phyloP scores from a whole-genome alignment of 1,140 invertebrate species.

The Cydia strobilella region DNA sequence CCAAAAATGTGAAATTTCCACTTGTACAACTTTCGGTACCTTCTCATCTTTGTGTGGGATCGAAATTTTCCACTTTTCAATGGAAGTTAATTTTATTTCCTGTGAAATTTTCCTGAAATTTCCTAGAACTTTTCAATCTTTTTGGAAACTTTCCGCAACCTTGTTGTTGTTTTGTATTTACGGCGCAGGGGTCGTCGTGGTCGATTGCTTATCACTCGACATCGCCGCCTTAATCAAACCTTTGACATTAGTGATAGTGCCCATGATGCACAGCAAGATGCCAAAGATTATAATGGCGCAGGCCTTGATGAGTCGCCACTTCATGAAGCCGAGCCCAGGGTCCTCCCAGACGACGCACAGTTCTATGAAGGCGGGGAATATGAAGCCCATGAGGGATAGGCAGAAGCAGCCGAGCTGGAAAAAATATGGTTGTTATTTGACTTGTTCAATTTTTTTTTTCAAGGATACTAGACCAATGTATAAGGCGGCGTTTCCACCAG shows the following conservation, averaged over 20 bases:
- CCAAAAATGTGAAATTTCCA: too few species aligned
- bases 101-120: too few species aligned
- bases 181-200: too few species aligned
- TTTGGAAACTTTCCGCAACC: too few species aligned
- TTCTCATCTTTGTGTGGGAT: too few species aligned
- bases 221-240: slow-evolving; percentile 33
- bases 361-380: slow-evolving; percentile 46
- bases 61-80: too few species aligned
- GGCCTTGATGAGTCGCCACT: slow-evolving; percentile 44
- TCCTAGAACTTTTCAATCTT: too few species aligned
- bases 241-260: slow-evolving; percentile 40
- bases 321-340: slow-evolving; percentile 42
- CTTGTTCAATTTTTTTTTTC: background rate
- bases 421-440: background rate
- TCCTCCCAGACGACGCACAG: slow-evolving; percentile 44
- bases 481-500: too few species aligned
- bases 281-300: slow-evolving; percentile 40
- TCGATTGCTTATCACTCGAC: background rate
- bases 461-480: too few species aligned
- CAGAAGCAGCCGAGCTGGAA: slow-evolving; percentile 47
- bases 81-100: too few species aligned
- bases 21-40: too few species aligned
- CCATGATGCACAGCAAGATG: slow-evolving; percentile 35
- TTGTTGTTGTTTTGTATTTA: too few species aligned
- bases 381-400: slow-evolving; percentile 49